Percentiles rank a stretch among this genome's conserved stretches.
Conservation (phyloP, 2,797 vertebrate genomes). For the Syngnathus acus region DNA sequence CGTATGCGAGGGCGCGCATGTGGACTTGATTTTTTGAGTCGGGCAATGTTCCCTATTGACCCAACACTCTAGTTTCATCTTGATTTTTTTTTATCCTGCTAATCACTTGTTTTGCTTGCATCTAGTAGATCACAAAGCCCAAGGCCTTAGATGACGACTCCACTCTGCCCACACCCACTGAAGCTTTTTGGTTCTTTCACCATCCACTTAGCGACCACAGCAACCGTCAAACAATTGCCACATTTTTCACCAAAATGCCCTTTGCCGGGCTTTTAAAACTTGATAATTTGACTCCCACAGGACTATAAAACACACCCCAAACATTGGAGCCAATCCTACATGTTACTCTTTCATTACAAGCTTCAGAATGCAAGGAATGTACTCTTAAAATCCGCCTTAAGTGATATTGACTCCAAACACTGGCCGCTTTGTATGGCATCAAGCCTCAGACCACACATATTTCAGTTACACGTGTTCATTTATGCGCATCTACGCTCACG, state of each 20-base stretch:
- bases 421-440: constrained; percentile 42
- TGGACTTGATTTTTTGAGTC: constrained; percentile 22
- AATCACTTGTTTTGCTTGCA: constrained; percentile 25
- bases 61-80: constrained; percentile 5
- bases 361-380: neutral
- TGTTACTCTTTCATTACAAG: neutral
- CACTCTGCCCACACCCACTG: neutral
- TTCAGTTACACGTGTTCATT: constrained; percentile 12
- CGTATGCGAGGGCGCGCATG: constrained; percentile 26
- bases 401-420: constrained; percentile 20
- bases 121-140: neutral
- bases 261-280: neutral
- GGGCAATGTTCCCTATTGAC: constrained; percentile 30
- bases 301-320: neutral
- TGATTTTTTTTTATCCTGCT: constrained; percentile 10
- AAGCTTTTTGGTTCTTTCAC: neutral
- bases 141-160: neutral
- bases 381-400: neutral
- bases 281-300: neutral
- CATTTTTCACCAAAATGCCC: neutral
- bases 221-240: neutral
- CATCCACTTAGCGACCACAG: constrained; percentile 1
- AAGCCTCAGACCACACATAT: constrained; percentile 47
- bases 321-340: neutral
- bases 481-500: constrained; percentile 17